Base-by-base conservation (phyloP, 2,888 invertebrate species). In the Ichneumoninae sp. region DNA sequence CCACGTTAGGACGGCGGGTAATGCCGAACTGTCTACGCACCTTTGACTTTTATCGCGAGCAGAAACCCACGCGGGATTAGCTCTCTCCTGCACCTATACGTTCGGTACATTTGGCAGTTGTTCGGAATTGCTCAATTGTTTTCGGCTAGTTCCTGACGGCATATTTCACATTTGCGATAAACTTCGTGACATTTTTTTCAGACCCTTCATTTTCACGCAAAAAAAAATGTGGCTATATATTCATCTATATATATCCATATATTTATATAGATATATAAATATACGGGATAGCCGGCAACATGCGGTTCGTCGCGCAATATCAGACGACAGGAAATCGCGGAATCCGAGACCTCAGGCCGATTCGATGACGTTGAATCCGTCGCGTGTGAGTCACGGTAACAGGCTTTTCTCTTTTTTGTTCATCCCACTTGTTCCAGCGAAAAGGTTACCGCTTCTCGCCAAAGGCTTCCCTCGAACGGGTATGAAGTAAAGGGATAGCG, bases 291-390 rank as follows among this genome's bases (percentile, higher is more conserved):
- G 5, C n/a, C 16, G 65, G 52, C 22, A 52, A 52, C 44, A n/a
- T 70, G 50, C 33, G 70, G 52, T 50, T 70, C 30, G 70, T 70
- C 70, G 70, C 52, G 52, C 30, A 44, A 70, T 26, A 52, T 70
- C 70, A 50, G 70, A 50, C 40, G 44, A 44, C 68, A 50, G 70
- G 70, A 70, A 70, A 70, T 70, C 30, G 30, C n/a, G 50, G 22
- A 57, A 22, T 57, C 26, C 26, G 22, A 57, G 57, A 57, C 57
- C 50, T 52, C 50, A 70, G 70, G 30, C 70, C 52, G 50, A 70
- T 47, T 44, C 68, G 70, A 70, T 70, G 52, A 70, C 70, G 70
- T 26, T 52, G 70, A 30, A 70, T 50, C 19, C n/a, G 40, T 30
- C 13, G 50, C 8, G n/a, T 16, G 50, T 70, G 70, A 26, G 70